phyloP scores from a whole-genome alignment of 2,113 vertebrate genomes.

The Seriola rivoliana region DNA sequence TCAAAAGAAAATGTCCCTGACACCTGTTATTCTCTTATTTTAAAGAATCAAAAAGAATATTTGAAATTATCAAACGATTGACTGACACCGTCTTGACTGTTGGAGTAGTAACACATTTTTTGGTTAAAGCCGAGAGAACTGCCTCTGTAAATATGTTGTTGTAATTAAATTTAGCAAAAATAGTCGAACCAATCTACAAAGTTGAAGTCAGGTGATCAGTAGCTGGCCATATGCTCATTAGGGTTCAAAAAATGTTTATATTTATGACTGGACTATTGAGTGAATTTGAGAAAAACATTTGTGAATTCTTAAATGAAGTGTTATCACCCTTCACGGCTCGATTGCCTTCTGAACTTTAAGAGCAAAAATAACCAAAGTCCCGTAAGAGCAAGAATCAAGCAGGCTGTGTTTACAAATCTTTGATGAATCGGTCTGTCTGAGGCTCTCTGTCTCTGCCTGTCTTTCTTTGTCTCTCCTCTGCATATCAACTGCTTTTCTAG shows the following conservation, averaged over 20 bases:
- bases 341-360: slow-evolving; percentile 26
- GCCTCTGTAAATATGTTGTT: neutral
- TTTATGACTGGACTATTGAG: slow-evolving; percentile 31
- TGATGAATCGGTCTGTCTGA: slow-evolving; percentile 48
- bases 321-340: slow-evolving; percentile 18
- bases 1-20: neutral
- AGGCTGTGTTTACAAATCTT: slow-evolving; percentile 53
- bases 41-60: neutral
- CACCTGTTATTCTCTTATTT: slow-evolving; percentile 1
- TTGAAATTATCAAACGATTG: slow-evolving; percentile 7
- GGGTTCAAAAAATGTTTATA: slow-evolving; percentile 36
- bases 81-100: neutral
- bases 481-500: slow-evolving; percentile 60
- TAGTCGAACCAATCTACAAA: slow-evolving; percentile 29
- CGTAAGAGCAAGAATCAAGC: slow-evolving; percentile 42
- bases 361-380: slow-evolving; percentile 39
- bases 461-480: slow-evolving; percentile 50
- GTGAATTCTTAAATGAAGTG: slow-evolving; percentile 17
- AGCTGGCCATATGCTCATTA: slow-evolving; percentile 19
- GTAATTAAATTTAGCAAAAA: slow-evolving; percentile 5
- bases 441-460: slow-evolving; percentile 21
- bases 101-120: slow-evolving; percentile 11
- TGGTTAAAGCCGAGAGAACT: neutral
- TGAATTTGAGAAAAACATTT: slow-evolving; percentile 10
- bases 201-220: slow-evolving; percentile 35